Evolutionary conservation across 2,888 invertebrate genomes (phyloP), one percentile per base, ranked within the genome.

Genomic region (Diachrysia chrysitis): DNA sequence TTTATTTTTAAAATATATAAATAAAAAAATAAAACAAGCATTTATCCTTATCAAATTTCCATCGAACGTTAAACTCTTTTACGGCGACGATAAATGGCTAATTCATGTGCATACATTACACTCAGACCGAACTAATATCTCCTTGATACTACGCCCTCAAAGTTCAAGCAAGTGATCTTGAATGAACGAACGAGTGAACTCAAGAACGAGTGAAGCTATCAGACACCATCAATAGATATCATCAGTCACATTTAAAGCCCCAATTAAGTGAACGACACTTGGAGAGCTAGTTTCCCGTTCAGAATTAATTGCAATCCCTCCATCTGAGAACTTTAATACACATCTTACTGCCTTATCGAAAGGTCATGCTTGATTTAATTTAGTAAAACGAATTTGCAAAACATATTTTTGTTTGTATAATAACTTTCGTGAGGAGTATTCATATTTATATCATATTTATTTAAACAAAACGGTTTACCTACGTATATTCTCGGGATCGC

Each of bases 291-390:
- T 79, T 80, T 81, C 80, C 77, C 76, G 35, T 60, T 66, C 51
- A 62, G 73, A 79, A 81, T 82, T 83, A 83, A 78, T 81, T 78
- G 81, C 72, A 76, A 84, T 79, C 76, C 62, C 58, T 58, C 64
- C 56, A 58, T 68, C 66, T 58, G 62, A 76, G 67, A 65, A 71
- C 25, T 76, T 68, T 71, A 72, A 69, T 66, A 63, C 60, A 60
- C 63, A 69, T 69, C 58, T 76, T 76, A 77, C 64, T 73, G 62
- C 59, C 66, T 77, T 66, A 73, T 14, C 23, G 10, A 81, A 81
- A 82, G 82, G 79, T 84, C 82, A 82, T 68, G 63, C 56, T 53
- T 68, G 48, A 51, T 51, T 63, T 66, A 55, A 68, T 60, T 71
- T 10, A 68, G 62, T 64, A 59, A n/a, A 19, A 58, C 57, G 17